Evolutionary conservation across 2,113 vertebrate genomes (phyloP).

Genomic region (Dromaius novaehollandiae): DNA sequence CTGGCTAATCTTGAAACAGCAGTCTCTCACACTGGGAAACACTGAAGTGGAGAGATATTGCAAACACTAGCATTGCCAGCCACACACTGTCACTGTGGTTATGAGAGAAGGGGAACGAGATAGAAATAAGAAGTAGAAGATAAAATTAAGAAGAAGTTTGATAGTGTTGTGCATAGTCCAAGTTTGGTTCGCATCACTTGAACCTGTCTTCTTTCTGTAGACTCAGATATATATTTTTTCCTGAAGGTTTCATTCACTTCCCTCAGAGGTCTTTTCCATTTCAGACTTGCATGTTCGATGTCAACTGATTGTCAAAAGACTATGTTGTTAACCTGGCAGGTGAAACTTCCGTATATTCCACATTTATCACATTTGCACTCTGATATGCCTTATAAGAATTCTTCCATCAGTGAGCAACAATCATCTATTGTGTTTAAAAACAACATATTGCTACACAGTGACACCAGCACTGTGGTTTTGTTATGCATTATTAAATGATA

Average conservation of each 20-base stretch:
- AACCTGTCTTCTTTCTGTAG: not conserved
- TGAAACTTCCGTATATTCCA: not conserved
- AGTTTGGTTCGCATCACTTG: not conserved
- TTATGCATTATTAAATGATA: not conserved
- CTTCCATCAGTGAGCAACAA: not conserved
- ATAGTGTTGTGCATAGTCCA: not conserved
- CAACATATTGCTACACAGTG: not conserved
- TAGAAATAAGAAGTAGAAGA: not conserved
- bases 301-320: not conserved
- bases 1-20: slow-evolving; percentile 10
- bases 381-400: not conserved
- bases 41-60: not conserved
- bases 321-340: not conserved
- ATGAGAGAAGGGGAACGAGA: not conserved
- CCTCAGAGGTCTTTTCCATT: not conserved
- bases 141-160: not conserved
- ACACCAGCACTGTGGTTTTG: not conserved
- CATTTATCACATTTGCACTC: not conserved
- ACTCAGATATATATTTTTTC: not conserved
- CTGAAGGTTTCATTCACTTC: not conserved
- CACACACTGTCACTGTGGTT: not conserved
- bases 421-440: not conserved
- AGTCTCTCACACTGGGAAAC: not conserved
- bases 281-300: not conserved
- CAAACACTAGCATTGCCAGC: not conserved